A percentile compares a stretch with the other conserved stretches of the same genome.
phyloP scores from a whole-genome alignment of 2,888 invertebrate species.

The Platycheirus rosarum region DNA sequence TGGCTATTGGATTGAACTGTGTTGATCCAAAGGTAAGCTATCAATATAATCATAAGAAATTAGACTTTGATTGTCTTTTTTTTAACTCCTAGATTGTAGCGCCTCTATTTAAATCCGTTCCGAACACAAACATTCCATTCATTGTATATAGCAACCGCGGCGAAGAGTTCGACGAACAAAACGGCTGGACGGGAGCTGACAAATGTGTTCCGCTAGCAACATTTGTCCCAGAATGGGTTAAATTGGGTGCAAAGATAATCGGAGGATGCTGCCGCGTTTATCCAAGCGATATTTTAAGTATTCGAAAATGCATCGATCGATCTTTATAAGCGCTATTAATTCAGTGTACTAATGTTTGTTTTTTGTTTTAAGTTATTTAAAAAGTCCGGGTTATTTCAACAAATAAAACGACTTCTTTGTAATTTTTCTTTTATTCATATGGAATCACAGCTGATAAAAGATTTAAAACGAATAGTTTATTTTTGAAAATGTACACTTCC shows the following conservation, averaged over 20 bases:
- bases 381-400: too few relatives aligned
- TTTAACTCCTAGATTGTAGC: conserved; percentile 84
- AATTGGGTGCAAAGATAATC: conserved; percentile 90
- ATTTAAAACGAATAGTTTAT: too few relatives aligned
- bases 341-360: background rate
- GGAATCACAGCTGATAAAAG: too few relatives aligned
- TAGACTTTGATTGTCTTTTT: too few relatives aligned
- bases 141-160: conserved; percentile 97
- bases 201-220: conserved; percentile 87
- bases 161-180: conserved; percentile 78
- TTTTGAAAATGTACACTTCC: too few relatives aligned
- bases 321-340: background rate
- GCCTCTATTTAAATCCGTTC: conserved; percentile 84
- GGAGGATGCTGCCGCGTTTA: conserved; percentile 96
- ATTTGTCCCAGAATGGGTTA: conserved; percentile 90
- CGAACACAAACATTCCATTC: conserved; percentile 86
- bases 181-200: conserved; percentile 87
- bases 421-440: too few relatives aligned
- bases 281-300: conserved; percentile 90
- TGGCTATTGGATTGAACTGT: conserved; percentile 96
- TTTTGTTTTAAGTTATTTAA: too few relatives aligned
- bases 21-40: conserved; percentile 85
- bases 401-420: too few relatives aligned
- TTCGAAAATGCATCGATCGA: conserved; percentile 84
- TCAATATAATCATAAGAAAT: too few relatives aligned